phyloP scores from a whole-genome alignment of 2,888 invertebrate species.

The Drosophila algonquin region DNA sequence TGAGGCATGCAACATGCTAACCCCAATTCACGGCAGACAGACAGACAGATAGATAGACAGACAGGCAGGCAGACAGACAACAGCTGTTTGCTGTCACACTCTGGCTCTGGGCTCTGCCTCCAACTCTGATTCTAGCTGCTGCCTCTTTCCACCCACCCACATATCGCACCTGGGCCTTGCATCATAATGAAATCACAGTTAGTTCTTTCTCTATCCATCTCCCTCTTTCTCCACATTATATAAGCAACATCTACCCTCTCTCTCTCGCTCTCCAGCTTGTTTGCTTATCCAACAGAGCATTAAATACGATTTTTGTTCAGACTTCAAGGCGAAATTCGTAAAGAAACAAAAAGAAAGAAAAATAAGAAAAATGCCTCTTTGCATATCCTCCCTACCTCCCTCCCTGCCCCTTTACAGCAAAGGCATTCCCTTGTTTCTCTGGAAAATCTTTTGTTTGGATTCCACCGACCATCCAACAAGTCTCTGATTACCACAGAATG shows the following conservation, averaged over 20 bases:
- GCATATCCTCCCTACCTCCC: constrained; percentile 17
- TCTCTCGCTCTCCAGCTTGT: constrained; percentile 27
- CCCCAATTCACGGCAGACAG: constrained; percentile 57
- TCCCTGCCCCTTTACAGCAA: background rate
- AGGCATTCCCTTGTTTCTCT: constrained; percentile 7
- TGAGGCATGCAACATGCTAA: constrained; percentile 46
- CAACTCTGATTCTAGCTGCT: constrained; percentile 45
- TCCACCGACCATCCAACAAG: constrained; percentile 44
- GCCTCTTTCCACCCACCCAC: background rate
- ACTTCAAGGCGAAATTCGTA: constrained; percentile 52
- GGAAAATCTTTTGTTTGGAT: constrained; percentile 31
- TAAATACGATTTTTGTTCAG: constrained; percentile 59
- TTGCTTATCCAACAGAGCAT: constrained; percentile 64
- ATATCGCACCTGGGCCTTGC: background rate
- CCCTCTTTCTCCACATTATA: constrained; percentile 44
- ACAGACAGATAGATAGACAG: constrained; percentile 11
- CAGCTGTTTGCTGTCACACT: constrained; percentile 74
- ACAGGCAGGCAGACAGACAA: constrained; percentile 37
- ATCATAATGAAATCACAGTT: constrained; percentile 30
- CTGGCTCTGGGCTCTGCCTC: constrained; percentile 52
- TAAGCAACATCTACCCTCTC: constrained; percentile 28
- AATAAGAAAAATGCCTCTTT: background rate
- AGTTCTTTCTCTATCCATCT: constrained; percentile 10
- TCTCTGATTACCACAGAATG: constrained; percentile 72
- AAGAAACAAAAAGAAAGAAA: constrained; percentile 21